phyloP scores from a whole-genome alignment of 2,797 vertebrate genomes.

The Lepus townsendii region DNA sequence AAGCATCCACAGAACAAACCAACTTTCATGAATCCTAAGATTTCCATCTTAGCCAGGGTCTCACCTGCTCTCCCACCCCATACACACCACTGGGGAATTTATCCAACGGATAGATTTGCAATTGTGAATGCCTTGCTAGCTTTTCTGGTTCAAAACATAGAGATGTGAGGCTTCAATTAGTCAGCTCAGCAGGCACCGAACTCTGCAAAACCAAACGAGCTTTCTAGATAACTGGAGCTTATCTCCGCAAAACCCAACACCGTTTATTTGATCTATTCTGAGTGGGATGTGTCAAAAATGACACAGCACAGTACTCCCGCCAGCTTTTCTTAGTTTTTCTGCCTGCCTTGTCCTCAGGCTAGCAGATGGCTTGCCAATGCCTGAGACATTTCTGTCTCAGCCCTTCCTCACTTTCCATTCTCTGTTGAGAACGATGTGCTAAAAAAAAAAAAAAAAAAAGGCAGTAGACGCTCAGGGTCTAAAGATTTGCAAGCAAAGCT shows the following conservation, averaged over 20 bases:
- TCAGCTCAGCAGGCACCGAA: not conserved
- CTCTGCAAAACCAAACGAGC: constrained; percentile 27
- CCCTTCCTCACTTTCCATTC: not conserved
- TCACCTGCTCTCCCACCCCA: not conserved
- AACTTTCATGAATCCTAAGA: not conserved
- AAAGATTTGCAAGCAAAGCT: constrained; percentile 2
- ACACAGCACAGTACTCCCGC: not conserved
- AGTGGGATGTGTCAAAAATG: constrained; percentile 67
- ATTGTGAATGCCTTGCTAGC: not conserved
- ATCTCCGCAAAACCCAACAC: not conserved
- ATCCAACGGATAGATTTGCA: not conserved
- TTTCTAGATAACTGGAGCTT: constrained; percentile 49
- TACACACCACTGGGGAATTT: not conserved
- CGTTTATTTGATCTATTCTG: constrained; percentile 59
- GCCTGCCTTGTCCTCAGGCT: constrained; percentile 42
- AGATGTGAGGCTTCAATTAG: not conserved
- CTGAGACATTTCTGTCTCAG: not conserved
- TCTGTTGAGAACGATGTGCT: constrained; percentile 20
- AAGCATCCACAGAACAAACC: not conserved
- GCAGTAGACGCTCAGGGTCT: not conserved
- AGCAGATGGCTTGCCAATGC: constrained; percentile 37
- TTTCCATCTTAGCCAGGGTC: not conserved
- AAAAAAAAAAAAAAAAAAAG: not conserved
- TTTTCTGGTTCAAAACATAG: not conserved
- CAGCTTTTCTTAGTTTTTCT: not conserved